A percentile compares a stretch with the other conserved stretches of the same genome.
Evolutionary conservation across 2,888 invertebrate species (phyloP).

Genomic region (Tetrapedia diversipes): DNA sequence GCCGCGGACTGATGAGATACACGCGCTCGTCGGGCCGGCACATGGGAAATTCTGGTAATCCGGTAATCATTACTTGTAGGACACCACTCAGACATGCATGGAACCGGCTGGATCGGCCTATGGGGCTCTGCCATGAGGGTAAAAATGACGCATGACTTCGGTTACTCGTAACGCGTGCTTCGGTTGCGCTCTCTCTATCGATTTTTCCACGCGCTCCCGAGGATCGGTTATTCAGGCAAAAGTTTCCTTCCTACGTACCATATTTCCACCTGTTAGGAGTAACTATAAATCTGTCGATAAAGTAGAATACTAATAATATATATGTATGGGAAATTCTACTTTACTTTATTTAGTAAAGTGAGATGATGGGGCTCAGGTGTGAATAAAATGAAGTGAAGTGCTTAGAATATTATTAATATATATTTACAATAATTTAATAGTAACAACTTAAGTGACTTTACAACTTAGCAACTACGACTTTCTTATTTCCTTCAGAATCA

Average conservation of each 20-base stretch:
- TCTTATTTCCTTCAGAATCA: too few species aligned
- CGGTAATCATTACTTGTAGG: slow-evolving; percentile 62
- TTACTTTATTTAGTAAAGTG: too few species aligned
- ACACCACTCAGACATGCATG: slow-evolving; percentile 62
- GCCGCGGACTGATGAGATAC: slow-evolving; percentile 52
- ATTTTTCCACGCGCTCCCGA: slow-evolving; percentile 10
- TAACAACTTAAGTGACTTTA: too few species aligned
- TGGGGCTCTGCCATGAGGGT: neutral
- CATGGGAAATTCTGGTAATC: slow-evolving; percentile 68
- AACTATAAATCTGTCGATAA: too few species aligned
- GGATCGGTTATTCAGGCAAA: slow-evolving; percentile 38
- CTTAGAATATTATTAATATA: too few species aligned
- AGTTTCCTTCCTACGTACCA: neutral
- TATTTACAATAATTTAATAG: too few species aligned
- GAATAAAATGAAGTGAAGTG: too few species aligned
- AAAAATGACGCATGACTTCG: slow-evolving; percentile 36
- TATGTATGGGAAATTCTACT: too few species aligned
- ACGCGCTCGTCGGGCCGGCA: slow-evolving; percentile 44
- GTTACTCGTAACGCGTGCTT: slow-evolving; percentile 2
- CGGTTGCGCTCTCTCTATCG: slow-evolving; percentile 20
- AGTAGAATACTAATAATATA: too few species aligned
- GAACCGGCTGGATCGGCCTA: slow-evolving; percentile 19
- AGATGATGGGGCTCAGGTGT: too few species aligned
- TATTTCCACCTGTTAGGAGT: too few species aligned
- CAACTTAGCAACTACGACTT: too few species aligned